Conservation (phyloP, 1,140 invertebrate genomes). For the Cydia amplana region DNA sequence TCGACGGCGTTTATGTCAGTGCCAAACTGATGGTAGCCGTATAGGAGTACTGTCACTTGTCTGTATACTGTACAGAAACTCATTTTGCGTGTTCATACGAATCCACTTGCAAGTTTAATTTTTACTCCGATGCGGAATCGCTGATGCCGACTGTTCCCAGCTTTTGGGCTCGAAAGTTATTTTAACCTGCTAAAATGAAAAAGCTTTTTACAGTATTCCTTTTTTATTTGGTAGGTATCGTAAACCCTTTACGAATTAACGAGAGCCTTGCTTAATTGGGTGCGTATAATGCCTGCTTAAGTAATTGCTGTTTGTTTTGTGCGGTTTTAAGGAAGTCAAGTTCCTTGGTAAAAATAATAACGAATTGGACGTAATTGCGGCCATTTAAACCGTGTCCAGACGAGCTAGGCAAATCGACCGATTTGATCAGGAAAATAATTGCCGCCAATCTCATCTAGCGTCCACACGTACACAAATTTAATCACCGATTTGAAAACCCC, state of each 20-base stretch:
- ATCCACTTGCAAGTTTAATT: slow-evolving; percentile 25
- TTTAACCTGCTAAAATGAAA: not conserved
- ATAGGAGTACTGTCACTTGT: not conserved
- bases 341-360: no score
- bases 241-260: not conserved
- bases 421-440: no score
- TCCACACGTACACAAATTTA: no score
- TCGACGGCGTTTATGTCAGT: no score
- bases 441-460: no score
- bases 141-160: not conserved
- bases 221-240: not conserved
- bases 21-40: no score
- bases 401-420: no score
- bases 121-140: slow-evolving; percentile 9
- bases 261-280: not conserved
- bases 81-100: slow-evolving; percentile 21
- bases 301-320: not conserved
- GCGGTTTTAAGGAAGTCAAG: no score
- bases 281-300: not conserved
- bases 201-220: not conserved
- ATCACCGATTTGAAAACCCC: no score
- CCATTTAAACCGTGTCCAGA: no score
- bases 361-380: no score
- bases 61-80: slow-evolving; percentile 3
- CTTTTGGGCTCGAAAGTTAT: not conserved